Base-by-base conservation (phyloP, 1,140 invertebrate genomes). In the Drosophila setifemur region DNA sequence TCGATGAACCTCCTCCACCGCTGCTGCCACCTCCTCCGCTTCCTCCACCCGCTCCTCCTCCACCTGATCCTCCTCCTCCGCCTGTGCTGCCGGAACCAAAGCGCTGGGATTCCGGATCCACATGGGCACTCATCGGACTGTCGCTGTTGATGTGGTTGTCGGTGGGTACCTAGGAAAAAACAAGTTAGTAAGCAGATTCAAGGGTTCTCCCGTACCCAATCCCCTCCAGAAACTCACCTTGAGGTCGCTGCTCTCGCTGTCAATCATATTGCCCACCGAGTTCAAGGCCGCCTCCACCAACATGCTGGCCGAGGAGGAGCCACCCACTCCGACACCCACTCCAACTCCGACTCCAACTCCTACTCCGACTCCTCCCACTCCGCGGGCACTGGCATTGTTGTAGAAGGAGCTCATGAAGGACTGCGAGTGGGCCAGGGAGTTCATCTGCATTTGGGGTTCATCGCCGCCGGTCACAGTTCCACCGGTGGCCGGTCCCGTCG, bases 231-330 rank as follows among this genome's bases (percentile, higher is more conserved):
- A 47, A 70, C 55, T 16, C 29, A 89, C 83, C 77, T 90, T 90
- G 3, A 90, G 53, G 55, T 90, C 89, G 54, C 55, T 83, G 64
- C 81, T 88, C 64, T 89, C 89, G 76, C 71, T 87, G 67, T 90
- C 89, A 66, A 90, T 90, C 81, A 90, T 90, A 72, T 88, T 90
- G 53, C 90, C 89, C 66, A 90, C 90, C 39, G 90, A 90, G 66
- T 89, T 90, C 28, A 90, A 70, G 14, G 90, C 90, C 33, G 90
- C 90, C 66, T 90, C 90, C 11, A 90, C 90, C 16, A 90, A 71
- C 88, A 90, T 90, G 67, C 89, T 90, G 53, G 90, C 90, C 44
- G 90, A 90, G 2, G 89, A 83, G 7, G 89, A 89, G 42, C 73
- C 66, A 4, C 73, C 79, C 21, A 74, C 70, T 21, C 58, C 29